Evolutionary conservation across 1,140 invertebrate genomes (phyloP).

Genomic region (Neodiprion pinetum): DNA sequence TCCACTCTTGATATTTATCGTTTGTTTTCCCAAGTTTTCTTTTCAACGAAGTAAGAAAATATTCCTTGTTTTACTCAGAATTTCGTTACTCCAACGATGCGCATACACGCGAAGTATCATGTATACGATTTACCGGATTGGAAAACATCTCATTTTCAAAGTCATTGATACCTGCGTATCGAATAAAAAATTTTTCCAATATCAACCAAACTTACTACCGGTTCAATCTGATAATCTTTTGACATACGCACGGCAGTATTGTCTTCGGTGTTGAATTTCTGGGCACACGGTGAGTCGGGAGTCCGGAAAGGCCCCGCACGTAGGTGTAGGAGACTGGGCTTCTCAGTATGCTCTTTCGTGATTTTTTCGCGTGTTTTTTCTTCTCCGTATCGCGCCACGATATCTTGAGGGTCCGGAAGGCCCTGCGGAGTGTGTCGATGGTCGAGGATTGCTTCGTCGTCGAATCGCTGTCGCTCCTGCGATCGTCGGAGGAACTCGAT

Average conservation of each 20-base stretch:
- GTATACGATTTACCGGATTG: too few species aligned
- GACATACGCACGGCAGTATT: constrained; percentile 40
- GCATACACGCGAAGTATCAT: too few species aligned
- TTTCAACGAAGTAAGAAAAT: too few species aligned
- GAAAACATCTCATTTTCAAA: too few species aligned
- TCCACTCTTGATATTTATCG: too few species aligned
- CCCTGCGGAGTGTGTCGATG: constrained; percentile 70
- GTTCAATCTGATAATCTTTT: constrained; percentile 38
- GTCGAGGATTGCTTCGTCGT: constrained; percentile 64
- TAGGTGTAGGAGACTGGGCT: constrained; percentile 80
- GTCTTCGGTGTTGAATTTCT: constrained; percentile 53
- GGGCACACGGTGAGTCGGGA: constrained; percentile 80
- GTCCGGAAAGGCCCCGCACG: constrained; percentile 77
- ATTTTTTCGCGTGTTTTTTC: constrained; percentile 60
- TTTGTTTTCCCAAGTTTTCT: too few species aligned
- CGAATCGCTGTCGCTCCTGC: constrained; percentile 63
- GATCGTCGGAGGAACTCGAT: constrained; percentile 48
- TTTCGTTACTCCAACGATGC: too few species aligned
- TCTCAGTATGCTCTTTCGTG: constrained; percentile 74
- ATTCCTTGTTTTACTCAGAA: too few species aligned
- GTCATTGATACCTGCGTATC: too few species aligned
- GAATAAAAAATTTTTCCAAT: too few species aligned
- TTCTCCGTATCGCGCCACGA: constrained; percentile 62
- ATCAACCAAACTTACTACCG: constrained; percentile 21
- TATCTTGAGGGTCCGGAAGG: constrained; percentile 72